Percentiles rank a stretch among this genome's conserved stretches.
These are phyloP conservation scores for Ptiloglossa arizonensis DNA, from an alignment of 1,140 invertebrate species.

Conservation along the genomic window DNA sequence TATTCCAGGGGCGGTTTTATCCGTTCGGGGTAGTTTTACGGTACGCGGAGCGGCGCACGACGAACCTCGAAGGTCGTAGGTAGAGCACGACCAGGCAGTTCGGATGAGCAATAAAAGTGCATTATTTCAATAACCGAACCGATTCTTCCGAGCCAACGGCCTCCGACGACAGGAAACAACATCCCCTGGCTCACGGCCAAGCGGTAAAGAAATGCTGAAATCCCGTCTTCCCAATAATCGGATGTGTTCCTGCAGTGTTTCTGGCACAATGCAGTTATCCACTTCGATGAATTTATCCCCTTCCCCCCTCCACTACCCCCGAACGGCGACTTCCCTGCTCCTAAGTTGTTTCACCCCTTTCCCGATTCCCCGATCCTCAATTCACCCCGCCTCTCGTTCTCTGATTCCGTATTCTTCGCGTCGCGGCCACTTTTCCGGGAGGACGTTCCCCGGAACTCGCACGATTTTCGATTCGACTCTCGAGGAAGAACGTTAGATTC, in stretches of 20 bases:
- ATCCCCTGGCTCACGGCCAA: constrained; percentile 76
- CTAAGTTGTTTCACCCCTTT: constrained; percentile 33
- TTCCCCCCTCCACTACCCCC: no score
- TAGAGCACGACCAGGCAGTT: neutral
- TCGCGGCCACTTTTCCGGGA: neutral
- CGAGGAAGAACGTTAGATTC: no score
- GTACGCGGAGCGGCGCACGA: no score
- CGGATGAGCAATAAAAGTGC: constrained; percentile 75
- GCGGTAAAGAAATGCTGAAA: constrained; percentile 77
- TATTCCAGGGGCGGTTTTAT: constrained; percentile 14
- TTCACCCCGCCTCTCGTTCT: no score
- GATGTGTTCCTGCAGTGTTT: constrained; percentile 78
- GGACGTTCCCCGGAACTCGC: no score
- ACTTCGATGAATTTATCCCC: constrained; percentile 76
- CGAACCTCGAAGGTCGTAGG: constrained; percentile 26
- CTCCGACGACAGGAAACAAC: constrained; percentile 79
- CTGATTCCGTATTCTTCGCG: constrained; percentile 5
- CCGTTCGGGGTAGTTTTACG: neutral
- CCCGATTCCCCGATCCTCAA: no score
- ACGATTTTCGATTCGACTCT: neutral
- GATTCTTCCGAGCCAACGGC: constrained; percentile 77
- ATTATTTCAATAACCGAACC: constrained; percentile 79
- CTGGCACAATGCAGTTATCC: constrained; percentile 79
- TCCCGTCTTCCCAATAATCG: constrained; percentile 79
- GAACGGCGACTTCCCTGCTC: constrained; percentile 50